phyloP scores from a whole-genome alignment of 1,140 invertebrate genomes.

The Andricus grossulariae region DNA sequence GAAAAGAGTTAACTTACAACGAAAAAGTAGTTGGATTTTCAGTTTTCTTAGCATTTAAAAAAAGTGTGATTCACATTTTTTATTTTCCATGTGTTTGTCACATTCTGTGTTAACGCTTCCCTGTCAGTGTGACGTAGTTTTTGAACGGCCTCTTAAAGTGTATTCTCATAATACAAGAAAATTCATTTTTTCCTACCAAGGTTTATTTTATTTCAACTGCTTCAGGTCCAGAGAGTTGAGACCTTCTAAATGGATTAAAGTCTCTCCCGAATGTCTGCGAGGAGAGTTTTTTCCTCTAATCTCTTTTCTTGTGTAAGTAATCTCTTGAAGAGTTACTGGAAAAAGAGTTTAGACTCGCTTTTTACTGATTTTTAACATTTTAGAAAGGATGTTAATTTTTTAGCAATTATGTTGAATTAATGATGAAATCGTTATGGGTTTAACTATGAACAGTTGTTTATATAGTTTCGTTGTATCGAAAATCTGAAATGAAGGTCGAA shows the following conservation, averaged over 20 bases:
- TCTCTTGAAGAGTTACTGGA: not conserved
- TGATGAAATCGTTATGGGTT: too few relatives aligned
- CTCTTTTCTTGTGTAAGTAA: slow-evolving; percentile 10
- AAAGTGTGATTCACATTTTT: too few relatives aligned
- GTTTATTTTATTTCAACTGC: not conserved
- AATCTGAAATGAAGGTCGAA: too few relatives aligned
- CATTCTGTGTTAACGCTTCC: too few relatives aligned
- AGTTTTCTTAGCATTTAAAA: too few relatives aligned
- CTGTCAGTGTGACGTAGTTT: too few relatives aligned
- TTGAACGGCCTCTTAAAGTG: not conserved
- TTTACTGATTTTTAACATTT: not conserved
- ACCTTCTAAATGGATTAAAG: slow-evolving; percentile 24
- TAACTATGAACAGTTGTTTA: too few relatives aligned
- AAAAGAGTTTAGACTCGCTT: not conserved
- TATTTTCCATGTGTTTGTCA: too few relatives aligned
- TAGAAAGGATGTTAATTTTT: not conserved
- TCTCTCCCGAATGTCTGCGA: slow-evolving; percentile 16
- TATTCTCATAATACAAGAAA: not conserved
- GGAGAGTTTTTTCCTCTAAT: slow-evolving; percentile 2
- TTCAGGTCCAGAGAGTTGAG: not conserved
- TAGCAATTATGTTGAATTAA: too few relatives aligned
- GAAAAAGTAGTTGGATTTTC: too few relatives aligned
- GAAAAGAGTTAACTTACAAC: too few relatives aligned
- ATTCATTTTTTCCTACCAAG: not conserved
- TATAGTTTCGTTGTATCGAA: too few relatives aligned